Conservation (phyloP, 2,797 vertebrate species). For the Gadopsis marmoratus region DNA sequence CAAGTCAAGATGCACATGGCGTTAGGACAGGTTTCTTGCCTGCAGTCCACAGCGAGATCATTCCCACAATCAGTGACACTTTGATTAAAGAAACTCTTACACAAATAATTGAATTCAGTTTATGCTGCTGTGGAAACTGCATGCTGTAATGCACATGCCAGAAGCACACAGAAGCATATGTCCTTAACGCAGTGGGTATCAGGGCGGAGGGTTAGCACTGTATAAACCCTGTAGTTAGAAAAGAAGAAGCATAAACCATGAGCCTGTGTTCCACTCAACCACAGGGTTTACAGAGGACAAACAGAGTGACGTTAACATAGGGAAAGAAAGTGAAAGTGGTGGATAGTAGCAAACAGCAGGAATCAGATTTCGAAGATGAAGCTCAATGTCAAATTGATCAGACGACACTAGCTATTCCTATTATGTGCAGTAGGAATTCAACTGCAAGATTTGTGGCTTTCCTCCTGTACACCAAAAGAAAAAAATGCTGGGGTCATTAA, state of each 20-base stretch:
- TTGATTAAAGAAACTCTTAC: slow-evolving; percentile 44
- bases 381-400: slow-evolving; percentile 23
- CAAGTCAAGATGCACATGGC: neutral
- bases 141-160: slow-evolving; percentile 37
- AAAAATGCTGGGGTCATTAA: neutral
- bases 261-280: slow-evolving; percentile 43
- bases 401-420: slow-evolving; percentile 12
- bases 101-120: slow-evolving; percentile 39
- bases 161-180: slow-evolving; percentile 52
- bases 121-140: slow-evolving; percentile 55
- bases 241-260: slow-evolving; percentile 43
- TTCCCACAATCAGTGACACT: slow-evolving; percentile 25
- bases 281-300: slow-evolving; percentile 44
- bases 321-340: slow-evolving; percentile 18
- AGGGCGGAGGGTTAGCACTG: slow-evolving; percentile 35
- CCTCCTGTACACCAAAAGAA: neutral
- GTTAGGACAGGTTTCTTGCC: neutral
- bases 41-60: slow-evolving; percentile 1
- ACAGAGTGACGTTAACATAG: slow-evolving; percentile 32
- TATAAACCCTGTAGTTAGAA: slow-evolving; percentile 52
- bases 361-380: slow-evolving; percentile 30
- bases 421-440: neutral
- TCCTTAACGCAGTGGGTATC: slow-evolving; percentile 36
- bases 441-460: neutral
- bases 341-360: slow-evolving; percentile 9